Percentiles rank a stretch among this genome's conserved stretches.
These are phyloP conservation scores for Chrysomela aeneicollis DNA, from an alignment of 2,888 invertebrate species.

Conservation along the genomic window DNA sequence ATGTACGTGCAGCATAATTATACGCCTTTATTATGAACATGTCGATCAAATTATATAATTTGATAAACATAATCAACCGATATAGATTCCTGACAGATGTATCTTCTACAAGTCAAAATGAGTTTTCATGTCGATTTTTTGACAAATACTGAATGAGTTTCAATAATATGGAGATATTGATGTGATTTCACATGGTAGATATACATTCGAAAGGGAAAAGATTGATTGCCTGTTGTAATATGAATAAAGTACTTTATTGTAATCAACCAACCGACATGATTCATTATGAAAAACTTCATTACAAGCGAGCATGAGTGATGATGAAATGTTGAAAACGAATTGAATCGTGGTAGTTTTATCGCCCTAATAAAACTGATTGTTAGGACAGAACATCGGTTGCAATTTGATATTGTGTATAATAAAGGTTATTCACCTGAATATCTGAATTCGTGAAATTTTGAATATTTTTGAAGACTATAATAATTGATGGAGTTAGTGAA, in stretches of 20 bases:
- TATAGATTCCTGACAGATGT: too few relatives aligned
- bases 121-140: too few relatives aligned
- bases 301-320: not conserved
- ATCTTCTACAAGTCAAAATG: too few relatives aligned
- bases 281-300: conserved; percentile 5
- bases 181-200: not conserved
- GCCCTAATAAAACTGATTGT: not conserved
- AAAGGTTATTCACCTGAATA: not conserved
- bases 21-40: too few relatives aligned
- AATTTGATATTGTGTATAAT: not conserved
- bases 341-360: not conserved
- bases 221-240: not conserved
- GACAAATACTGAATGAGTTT: conserved; percentile 14
- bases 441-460: not conserved
- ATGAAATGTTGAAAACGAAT: not conserved
- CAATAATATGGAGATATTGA: conserved; percentile 3
- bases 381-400: not conserved
- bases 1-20: too few relatives aligned
- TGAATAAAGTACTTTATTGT: not conserved
- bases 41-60: too few relatives aligned
- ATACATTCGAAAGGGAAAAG: not conserved
- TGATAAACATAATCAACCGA: too few relatives aligned
- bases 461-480: too few relatives aligned
- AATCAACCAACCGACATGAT: not conserved
- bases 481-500: too few relatives aligned